Evolutionary conservation across 2,888 invertebrate species (phyloP), one percentile per base, ranked within the genome.

Genomic region (Hemaris fuciformis): DNA sequence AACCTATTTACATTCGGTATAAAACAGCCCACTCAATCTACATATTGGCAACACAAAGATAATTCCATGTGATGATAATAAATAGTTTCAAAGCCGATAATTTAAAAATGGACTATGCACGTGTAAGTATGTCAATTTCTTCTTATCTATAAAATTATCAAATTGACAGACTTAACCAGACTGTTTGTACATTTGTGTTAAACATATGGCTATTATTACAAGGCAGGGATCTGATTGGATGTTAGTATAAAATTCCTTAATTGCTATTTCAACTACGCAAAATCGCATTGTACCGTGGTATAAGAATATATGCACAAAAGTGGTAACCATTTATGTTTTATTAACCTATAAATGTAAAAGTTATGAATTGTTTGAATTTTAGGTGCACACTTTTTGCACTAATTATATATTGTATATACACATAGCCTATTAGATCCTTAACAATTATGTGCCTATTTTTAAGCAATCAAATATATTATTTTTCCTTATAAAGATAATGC

Each of bases 101-200:
- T 68, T 64, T 69, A 73, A 80, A 71, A 75, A 82, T 82, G 80
- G 80, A 76, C 70, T 71, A 62, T 68, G 65, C 62, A 70, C 73
- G 75, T 70, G 81, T 82, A 82, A 83, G 80, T 83, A 77, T 80
- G 82, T 81, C 79, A 81, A 70, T 70, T 75, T 72, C 69, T 75
- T 72, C 70, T 80, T 76, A 79, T 80, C 75, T 73, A 65, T 66
- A 66, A 70, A 65, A 67, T 60, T 66, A 66, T 67, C 64, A 65
- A 67, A 68, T 64, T 71, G 66, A 64, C 60, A 60, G 27, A 41
- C 48, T 38, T 57, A 15, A 34, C 42, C 23, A 90, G 89, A 34
- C 65, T 58, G 34, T 60, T 25, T 25, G 22, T 25, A 27, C 4
- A 41, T 15, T 48, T 60, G 18, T 23, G 23, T 25, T 38, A 41